These are phyloP conservation scores for Platygyra sinensis DNA, from an alignment of 64 coral and sea anemone genomes.

Conservation along the genomic window DNA sequence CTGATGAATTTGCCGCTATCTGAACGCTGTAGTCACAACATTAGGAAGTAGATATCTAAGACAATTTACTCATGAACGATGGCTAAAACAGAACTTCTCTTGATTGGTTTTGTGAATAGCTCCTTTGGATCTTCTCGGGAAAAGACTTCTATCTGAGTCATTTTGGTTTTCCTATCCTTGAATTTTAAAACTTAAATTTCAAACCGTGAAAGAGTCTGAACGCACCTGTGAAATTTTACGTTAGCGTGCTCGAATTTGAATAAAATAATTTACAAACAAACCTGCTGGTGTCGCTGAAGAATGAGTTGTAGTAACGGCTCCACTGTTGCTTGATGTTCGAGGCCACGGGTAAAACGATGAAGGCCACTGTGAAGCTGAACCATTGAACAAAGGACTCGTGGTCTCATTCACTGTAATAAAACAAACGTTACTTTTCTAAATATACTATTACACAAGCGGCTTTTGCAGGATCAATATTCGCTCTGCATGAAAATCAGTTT, in stretches of 20 bases:
- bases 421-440: neutral
- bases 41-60: slow-evolving; percentile 8
- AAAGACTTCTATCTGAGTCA: too few species aligned
- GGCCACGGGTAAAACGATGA: neutral
- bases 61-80: slow-evolving; percentile 1
- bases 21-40: slow-evolving; percentile 1
- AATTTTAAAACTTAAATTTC: too few species aligned
- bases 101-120: too few species aligned
- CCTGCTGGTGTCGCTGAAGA: neutral
- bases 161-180: too few species aligned
- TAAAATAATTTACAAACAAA: neutral
- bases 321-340: neutral
- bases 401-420: neutral
- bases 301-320: neutral
- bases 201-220: too few species aligned
- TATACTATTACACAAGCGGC: neutral
- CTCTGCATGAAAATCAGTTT: neutral
- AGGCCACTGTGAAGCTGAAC: too few species aligned
- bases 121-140: too few species aligned
- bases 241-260: too few species aligned
- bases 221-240: too few species aligned
- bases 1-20: neutral
- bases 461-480: neutral
- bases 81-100: too few species aligned
- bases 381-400: neutral